Evolutionary conservation across 2,113 vertebrate species (phyloP), one percentile per base, ranked within the genome.

Genomic region (Amblyornis subalaris): DNA sequence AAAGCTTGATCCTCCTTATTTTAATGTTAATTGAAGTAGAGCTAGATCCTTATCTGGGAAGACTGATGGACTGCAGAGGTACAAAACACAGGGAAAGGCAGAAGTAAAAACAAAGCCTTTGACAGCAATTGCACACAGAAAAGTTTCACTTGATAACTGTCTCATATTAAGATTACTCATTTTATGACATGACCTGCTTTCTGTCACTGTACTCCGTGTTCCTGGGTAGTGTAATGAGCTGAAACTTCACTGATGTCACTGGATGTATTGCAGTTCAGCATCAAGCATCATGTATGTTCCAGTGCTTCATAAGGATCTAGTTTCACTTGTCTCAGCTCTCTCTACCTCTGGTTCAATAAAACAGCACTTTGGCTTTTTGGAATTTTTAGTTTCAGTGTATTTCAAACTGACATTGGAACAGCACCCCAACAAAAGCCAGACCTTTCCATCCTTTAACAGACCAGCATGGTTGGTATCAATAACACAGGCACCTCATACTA

Each of bases 141-240:
- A 96, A 87, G 51, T 77, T 76, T 87, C 70, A 84, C 65, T 85
- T 91, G 84, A 85, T 95, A 92, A 84, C 38, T 73, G 42, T 89
- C 58, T 92, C 24, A 28, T 35, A 65, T 74, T 72, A 87, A 87
- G 77, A 89, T 87, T 91, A 91, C 77, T 95, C 80, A 79, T 95
- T 96, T 87, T 90, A 90, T 72, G 69, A 86, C 73, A 75, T 24
- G 79, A 88, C 55, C 89, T 95, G 91, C 71, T 94, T 95, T 94
- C 77, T 88, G 77, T 95, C 91, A 95, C 71, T 9, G 1, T 70
- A n/a, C 7, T 67, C 66, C 0, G 0, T 60, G 62, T 92, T 94
- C 81, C 91, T 73, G 91, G n/a, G 58, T 61, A 89, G 66, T n/a
- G 53, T 85, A 92, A 91, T 0, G 29, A 90, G 58, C 77, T 93